Evolutionary conservation across 2,113 vertebrate genomes (phyloP).

Genomic region (Scytalopus superciliaris): DNA sequence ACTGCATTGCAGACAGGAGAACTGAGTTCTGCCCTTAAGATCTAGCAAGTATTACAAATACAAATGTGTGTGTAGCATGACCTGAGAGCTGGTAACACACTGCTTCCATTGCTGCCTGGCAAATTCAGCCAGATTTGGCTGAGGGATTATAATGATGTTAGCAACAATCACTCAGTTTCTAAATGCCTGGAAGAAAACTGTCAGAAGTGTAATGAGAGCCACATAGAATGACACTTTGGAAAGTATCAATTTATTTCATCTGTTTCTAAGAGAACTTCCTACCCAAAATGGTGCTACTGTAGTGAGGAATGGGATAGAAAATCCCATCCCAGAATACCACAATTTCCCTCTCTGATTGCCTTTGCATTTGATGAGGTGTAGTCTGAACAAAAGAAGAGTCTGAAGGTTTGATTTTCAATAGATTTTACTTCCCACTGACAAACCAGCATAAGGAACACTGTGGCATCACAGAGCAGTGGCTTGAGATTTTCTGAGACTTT

Average conservation of each 20-base stretch:
- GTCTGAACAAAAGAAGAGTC: background rate
- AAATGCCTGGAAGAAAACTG: background rate
- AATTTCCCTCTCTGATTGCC: background rate
- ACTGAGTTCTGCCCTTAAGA: background rate
- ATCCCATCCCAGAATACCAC: background rate
- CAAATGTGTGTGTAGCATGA: background rate
- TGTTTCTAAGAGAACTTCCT: background rate
- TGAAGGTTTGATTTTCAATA: slow-evolving; percentile 2
- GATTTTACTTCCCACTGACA: background rate
- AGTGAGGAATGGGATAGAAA: background rate
- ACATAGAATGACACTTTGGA: background rate
- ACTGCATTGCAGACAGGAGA: slow-evolving; percentile 52
- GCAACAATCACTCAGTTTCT: background rate
- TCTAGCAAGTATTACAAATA: background rate
- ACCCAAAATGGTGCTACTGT: background rate
- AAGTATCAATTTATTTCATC: background rate
- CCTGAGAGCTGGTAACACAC: background rate
- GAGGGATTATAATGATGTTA: background rate
- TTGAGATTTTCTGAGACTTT: background rate
- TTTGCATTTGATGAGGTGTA: background rate
- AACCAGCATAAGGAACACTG: background rate
- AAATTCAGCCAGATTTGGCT: background rate
- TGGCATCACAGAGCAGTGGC: background rate
- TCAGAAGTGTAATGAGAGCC: background rate
- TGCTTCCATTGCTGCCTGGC: background rate